These are phyloP conservation scores for Semaprochilodus insignis DNA, from an alignment of 2,797 vertebrate genomes.

Conservation along the genomic window DNA sequence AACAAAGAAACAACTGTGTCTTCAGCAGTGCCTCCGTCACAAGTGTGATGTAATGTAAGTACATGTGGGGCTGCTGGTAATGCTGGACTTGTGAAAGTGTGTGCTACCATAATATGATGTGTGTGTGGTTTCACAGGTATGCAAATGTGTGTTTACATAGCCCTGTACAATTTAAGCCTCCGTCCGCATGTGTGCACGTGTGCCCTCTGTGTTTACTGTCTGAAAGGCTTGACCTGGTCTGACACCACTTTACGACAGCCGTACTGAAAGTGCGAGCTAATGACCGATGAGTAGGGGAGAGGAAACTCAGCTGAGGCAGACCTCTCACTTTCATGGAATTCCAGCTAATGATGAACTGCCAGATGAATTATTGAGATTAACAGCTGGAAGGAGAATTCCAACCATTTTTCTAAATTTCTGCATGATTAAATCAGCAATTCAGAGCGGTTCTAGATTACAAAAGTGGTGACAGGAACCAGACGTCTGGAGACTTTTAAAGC, in stretches of 20 bases:
- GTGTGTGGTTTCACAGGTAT: conserved; percentile 27
- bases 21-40: conserved; percentile 20
- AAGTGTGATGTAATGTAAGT: conserved; percentile 33
- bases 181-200: neutral
- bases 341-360: no score
- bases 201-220: conserved; percentile 8
- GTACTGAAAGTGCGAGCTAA: neutral
- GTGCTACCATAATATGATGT: neutral
- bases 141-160: conserved; percentile 12
- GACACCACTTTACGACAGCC: neutral
- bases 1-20: conserved; percentile 71
- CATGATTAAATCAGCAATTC: no score
- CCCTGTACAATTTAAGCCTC: neutral
- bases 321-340: neutral
- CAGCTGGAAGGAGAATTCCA: no score
- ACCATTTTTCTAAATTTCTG: no score
- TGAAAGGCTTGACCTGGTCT: neutral
- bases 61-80: neutral
- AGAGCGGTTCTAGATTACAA: no score
- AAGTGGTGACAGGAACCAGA: no score
- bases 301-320: neutral
- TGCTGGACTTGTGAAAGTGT: conserved; percentile 2
- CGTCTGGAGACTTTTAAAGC: no score
- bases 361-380: no score
- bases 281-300: neutral